Evolutionary conservation across 1,140 invertebrate genomes (phyloP).

Genomic region (Probaryconus sp.): DNA sequence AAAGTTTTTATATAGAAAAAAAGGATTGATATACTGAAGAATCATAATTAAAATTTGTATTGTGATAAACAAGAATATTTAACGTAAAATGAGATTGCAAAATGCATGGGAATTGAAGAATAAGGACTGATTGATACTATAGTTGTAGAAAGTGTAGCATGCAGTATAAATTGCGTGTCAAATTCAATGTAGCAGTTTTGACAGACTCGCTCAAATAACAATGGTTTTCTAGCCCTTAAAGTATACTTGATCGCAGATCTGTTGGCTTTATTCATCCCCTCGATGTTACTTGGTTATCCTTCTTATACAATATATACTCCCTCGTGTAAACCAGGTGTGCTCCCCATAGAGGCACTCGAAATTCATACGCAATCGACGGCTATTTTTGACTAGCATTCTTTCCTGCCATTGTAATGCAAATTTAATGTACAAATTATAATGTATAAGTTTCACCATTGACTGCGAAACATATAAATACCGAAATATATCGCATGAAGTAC

Average conservation of each 20-base stretch:
- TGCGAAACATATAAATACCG: neutral
- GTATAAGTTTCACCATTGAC: conserved; percentile 7
- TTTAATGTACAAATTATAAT: conserved; percentile 47
- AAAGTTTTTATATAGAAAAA: too few species aligned
- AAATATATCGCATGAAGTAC: conserved; percentile 6
- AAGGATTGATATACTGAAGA: too few species aligned
- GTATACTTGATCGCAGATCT: conserved; percentile 71
- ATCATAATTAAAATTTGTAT: too few species aligned
- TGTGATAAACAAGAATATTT: too few species aligned
- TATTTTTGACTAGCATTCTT: conserved; percentile 43
- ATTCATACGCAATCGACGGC: conserved; percentile 53
- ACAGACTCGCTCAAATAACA: conserved; percentile 69
- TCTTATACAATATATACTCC: conserved; percentile 60
- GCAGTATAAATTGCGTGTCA: conserved; percentile 68
- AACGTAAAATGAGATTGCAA: too few species aligned
- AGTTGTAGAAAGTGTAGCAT: conserved; percentile 9
- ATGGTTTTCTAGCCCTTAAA: conserved; percentile 62
- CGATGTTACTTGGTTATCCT: conserved; percentile 63
- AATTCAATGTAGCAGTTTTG: conserved; percentile 73
- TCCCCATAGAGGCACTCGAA: conserved; percentile 41
- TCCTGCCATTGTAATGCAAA: conserved; percentile 47
- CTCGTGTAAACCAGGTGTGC: conserved; percentile 62
- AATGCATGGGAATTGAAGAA: too few species aligned
- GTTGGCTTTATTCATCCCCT: conserved; percentile 70
- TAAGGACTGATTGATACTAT: conserved; percentile 28